phyloP scores from a whole-genome alignment of 2,888 invertebrate species.

The Dusona sp. region DNA sequence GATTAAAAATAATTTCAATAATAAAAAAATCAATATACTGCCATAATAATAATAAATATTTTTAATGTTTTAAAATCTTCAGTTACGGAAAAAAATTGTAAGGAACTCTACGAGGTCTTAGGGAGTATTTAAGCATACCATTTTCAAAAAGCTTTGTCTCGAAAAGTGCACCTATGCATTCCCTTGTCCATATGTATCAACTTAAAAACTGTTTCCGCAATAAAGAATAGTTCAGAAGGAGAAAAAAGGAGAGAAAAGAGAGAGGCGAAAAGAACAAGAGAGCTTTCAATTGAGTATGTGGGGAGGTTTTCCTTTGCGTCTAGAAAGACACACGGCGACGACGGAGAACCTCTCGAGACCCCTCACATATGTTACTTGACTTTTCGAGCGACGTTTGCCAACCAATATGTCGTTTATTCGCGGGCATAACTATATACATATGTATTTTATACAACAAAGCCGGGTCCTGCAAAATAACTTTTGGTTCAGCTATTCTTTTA shows the following conservation, averaged over 20 bases:
- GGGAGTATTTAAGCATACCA: background rate
- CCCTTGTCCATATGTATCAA: background rate
- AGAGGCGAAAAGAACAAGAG: background rate
- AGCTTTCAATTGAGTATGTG: background rate
- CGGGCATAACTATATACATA: slow-evolving; percentile 1
- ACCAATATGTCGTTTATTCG: slow-evolving; percentile 16
- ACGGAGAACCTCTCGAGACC: slow-evolving; percentile 30
- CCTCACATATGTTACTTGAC: slow-evolving; percentile 39
- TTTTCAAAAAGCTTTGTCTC: background rate
- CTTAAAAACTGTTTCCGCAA: background rate
- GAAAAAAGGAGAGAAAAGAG: slow-evolving; percentile 1
- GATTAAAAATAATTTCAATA: no score
- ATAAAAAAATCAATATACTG: no score
- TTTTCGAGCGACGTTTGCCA: slow-evolving; percentile 39
- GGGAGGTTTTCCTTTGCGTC: slow-evolving; percentile 23
- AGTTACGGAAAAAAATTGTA: no score
- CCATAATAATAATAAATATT: no score
- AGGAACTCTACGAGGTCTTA: background rate
- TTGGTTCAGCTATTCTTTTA: slow-evolving; percentile 56
- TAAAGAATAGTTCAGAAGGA: background rate
- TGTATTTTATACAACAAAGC: slow-evolving; percentile 15
- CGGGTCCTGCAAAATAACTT: slow-evolving; percentile 38
- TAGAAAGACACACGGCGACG: slow-evolving; percentile 1
- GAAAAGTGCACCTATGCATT: background rate
- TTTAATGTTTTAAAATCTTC: no score